Conservation (phyloP, 2,888 invertebrate species). For the Harmothoe impar region DNA sequence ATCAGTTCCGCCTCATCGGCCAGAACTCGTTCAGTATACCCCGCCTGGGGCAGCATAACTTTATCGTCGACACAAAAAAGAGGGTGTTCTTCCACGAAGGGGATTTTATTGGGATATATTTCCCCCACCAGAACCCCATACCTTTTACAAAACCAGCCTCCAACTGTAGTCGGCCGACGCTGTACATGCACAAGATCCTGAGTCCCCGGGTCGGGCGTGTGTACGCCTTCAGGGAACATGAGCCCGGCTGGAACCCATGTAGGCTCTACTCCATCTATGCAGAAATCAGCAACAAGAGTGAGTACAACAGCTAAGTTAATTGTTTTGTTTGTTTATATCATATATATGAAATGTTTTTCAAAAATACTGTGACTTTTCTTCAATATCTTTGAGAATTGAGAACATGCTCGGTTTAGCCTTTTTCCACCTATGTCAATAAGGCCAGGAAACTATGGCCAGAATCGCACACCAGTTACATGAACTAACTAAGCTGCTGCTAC, state of each 20-base stretch:
- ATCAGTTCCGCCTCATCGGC: conserved; percentile 61
- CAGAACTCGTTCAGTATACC: conserved; percentile 52
- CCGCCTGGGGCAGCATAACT: conserved; percentile 42
- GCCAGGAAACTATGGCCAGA: too few species aligned
- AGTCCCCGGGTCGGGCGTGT: not conserved
- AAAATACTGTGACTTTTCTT: too few species aligned
- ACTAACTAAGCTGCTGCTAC: too few species aligned
- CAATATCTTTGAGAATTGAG: too few species aligned
- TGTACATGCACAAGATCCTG: conserved; percentile 57
- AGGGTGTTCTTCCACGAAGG: conserved; percentile 63
- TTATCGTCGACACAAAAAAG: conserved; percentile 24
- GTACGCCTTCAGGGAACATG: conserved; percentile 60
- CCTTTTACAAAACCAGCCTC: conserved; percentile 52
- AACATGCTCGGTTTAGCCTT: too few species aligned
- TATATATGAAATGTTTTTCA: not conserved
- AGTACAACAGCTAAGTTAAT: conserved; percentile 47
- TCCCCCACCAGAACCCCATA: conserved; percentile 60
- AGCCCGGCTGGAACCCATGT: conserved; percentile 65
- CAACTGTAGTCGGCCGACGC: conserved; percentile 50
- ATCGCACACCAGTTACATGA: too few species aligned
- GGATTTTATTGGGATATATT: conserved; percentile 63
- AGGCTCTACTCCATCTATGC: conserved; percentile 63
- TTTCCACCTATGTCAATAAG: too few species aligned
- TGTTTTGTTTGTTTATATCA: not conserved
- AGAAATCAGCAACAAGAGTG: conserved; percentile 60